These are phyloP conservation scores for Halcyon smyrnensis DNA, from an alignment of 2,797 vertebrate species.

Conservation along the genomic window DNA sequence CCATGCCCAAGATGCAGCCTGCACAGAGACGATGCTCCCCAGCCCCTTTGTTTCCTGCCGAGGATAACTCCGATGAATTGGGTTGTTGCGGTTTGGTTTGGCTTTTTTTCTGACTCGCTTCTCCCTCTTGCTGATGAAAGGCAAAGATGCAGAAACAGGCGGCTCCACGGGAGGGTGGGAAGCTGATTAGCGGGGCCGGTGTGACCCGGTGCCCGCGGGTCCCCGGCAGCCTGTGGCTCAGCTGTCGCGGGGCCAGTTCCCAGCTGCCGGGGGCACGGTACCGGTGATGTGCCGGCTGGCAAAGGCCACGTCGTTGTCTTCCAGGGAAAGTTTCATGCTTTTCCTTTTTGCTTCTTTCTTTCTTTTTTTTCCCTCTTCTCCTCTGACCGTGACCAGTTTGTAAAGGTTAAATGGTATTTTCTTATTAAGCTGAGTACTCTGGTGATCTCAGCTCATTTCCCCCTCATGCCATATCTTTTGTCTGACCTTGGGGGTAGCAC, in stretches of 20 bases:
- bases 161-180: background rate
- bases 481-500: background rate
- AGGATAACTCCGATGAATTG: background rate
- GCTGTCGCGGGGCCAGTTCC: background rate
- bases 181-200: background rate
- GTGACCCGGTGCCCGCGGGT: background rate
- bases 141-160: background rate
- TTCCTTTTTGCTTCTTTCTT: background rate
- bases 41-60: background rate
- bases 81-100: background rate
- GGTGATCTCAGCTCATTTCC: conserved; percentile 1
- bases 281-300: background rate
- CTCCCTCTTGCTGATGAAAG: background rate
- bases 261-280: background rate
- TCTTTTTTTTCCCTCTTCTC: rapidly evolving
- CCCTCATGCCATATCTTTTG: background rate
- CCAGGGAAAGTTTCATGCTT: background rate
- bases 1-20: background rate
- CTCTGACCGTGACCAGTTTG: background rate
- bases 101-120: background rate
- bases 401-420: conserved; percentile 9
- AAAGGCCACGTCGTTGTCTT: rapidly evolving
- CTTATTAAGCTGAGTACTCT: background rate
- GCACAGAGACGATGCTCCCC: background rate
- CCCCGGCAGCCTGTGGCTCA: background rate